phyloP scores from a whole-genome alignment of 2,113 vertebrate species.

The Psophia crepitans region DNA sequence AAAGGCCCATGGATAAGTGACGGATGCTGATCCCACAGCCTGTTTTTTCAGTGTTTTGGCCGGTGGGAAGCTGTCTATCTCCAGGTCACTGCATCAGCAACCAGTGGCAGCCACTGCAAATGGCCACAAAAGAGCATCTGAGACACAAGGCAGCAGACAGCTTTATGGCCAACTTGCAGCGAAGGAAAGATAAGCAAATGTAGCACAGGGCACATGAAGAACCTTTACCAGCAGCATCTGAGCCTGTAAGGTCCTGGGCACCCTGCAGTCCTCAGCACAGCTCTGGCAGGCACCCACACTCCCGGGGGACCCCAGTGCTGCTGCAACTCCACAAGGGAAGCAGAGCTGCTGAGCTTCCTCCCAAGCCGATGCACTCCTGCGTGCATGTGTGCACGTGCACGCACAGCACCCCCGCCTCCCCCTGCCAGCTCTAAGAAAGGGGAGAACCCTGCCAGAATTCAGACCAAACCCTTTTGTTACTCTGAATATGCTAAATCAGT shows the following conservation, averaged over 20 bases:
- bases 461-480: not conserved
- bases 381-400: fast-evolving
- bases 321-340: not conserved
- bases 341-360: not conserved
- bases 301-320: fast-evolving
- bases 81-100: not conserved
- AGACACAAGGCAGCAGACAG: not conserved
- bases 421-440: not conserved
- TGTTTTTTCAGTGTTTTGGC: not conserved
- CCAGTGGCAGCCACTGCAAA: not conserved
- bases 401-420: no score
- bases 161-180: not conserved
- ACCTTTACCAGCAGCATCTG: not conserved
- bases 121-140: not conserved
- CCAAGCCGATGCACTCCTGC: not conserved
- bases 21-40: not conserved
- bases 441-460: not conserved
- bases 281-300: not conserved
- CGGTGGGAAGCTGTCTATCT: not conserved
- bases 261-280: not conserved
- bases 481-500: not conserved
- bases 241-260: not conserved
- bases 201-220: not conserved
- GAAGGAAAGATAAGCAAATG: not conserved
- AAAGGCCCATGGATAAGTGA: fast-evolving